Conservation (phyloP, 2,113 vertebrate genomes). For the Columba janthina region DNA sequence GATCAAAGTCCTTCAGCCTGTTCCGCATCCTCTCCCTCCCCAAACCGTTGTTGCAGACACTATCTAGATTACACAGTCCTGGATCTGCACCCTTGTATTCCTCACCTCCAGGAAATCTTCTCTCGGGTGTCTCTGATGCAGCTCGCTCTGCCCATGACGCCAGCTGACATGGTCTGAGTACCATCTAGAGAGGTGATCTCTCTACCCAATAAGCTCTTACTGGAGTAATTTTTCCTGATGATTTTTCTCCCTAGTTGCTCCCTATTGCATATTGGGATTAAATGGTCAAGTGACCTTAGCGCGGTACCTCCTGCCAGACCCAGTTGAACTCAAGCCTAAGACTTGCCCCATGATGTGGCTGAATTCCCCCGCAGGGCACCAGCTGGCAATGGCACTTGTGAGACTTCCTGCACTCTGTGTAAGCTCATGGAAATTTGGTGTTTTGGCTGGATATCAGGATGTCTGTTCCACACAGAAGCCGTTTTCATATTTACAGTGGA, state of each 20-base stretch:
- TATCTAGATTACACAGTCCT: neutral
- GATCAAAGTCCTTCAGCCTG: neutral
- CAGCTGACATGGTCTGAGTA: neutral
- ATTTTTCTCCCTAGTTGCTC: neutral
- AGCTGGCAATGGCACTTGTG: neutral
- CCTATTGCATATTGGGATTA: neutral
- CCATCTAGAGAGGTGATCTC: neutral
- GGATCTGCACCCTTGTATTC: neutral
- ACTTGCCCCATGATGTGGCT: neutral
- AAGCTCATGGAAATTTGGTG: neutral
- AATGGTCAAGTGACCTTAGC: neutral
- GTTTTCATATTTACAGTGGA: neutral
- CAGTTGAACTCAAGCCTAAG: neutral
- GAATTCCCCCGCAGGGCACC: neutral
- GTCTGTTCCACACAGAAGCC: neutral
- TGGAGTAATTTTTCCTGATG: neutral
- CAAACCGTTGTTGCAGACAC: neutral
- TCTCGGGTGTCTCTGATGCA: neutral
- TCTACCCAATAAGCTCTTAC: neutral
- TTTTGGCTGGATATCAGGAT: neutral
- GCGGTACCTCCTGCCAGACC: neutral
- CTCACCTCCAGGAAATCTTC: neutral
- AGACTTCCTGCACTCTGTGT: fast-evolving
- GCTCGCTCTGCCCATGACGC: neutral
- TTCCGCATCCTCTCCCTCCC: neutral